Conservation (phyloP, 2,797 vertebrate species). For the Phrynocephalus vlangalii region DNA sequence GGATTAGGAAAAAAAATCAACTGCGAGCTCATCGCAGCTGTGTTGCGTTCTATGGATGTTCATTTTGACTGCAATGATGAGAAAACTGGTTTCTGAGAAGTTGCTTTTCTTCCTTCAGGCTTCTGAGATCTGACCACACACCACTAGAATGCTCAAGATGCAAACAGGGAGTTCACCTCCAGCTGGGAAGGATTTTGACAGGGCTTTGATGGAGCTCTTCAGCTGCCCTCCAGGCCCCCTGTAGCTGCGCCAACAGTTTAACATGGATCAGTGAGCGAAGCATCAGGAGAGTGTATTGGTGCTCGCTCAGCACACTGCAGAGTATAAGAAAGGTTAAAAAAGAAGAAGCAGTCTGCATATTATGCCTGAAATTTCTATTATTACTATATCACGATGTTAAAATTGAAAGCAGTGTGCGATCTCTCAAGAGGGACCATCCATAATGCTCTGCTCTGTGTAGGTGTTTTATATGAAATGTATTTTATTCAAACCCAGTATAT, state of each 20-base stretch:
- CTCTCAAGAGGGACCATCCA: slow-evolving; percentile 79
- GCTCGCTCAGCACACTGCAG: slow-evolving; percentile 67
- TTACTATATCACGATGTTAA: slow-evolving; percentile 77
- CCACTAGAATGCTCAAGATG: background rate
- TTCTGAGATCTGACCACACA: background rate
- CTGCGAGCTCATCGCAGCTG: background rate
- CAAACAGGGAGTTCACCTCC: background rate
- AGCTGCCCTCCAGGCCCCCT: background rate
- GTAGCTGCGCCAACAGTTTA: background rate
- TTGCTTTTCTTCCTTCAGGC: background rate
- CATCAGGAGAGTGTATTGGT: slow-evolving; percentile 35
- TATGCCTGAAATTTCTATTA: slow-evolving; percentile 76
- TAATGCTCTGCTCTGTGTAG: slow-evolving; percentile 77
- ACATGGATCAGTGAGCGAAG: rapidly evolving
- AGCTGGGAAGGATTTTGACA: background rate
- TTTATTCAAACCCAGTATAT: slow-evolving; percentile 78
- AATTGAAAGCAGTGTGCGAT: slow-evolving; percentile 78
- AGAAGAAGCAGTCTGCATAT: slow-evolving; percentile 68
- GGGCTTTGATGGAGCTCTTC: rapidly evolving
- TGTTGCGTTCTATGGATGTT: background rate
- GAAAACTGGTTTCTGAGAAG: background rate
- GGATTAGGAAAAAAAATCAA: no score
- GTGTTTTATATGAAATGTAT: slow-evolving; percentile 79
- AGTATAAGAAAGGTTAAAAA: slow-evolving; percentile 60
- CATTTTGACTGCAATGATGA: background rate